These are phyloP conservation scores for Napeogenes inachia DNA, from an alignment of 2,888 invertebrate genomes.

Conservation along the genomic window DNA sequence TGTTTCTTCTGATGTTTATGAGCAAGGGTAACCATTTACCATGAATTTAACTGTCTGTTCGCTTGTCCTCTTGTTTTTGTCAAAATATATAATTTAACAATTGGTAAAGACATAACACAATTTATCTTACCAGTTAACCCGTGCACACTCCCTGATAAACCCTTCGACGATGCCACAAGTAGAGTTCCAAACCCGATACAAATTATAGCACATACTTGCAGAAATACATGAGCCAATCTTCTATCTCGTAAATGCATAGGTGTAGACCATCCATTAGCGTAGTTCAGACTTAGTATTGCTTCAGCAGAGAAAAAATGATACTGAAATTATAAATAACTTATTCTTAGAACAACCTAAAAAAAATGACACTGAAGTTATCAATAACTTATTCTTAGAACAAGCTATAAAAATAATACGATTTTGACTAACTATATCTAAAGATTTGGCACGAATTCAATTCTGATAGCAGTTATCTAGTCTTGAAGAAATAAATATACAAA, in stretches of 20 bases:
- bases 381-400: no score
- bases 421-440: no score
- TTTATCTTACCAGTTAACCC: constrained; percentile 40
- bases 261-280: constrained; percentile 52
- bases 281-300: constrained; percentile 48
- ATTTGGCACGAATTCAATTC: no score
- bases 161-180: constrained; percentile 12
- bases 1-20: no score
- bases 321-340: constrained; percentile 33
- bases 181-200: constrained; percentile 36
- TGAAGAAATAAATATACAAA: no score
- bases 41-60: no score
- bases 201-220: constrained; percentile 44
- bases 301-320: constrained; percentile 50
- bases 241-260: constrained; percentile 43
- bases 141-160: constrained; percentile 34
- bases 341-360: neutral
- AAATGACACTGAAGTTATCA: no score
- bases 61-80: no score
- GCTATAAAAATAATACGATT: no score
- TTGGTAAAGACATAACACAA: neutral
- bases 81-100: no score
- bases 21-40: no score
- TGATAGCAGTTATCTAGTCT: no score
- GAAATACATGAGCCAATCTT: constrained; percentile 38